These are phyloP conservation scores for Melieria crassipennis DNA, from an alignment of 2,888 invertebrate species.

Conservation along the genomic window DNA sequence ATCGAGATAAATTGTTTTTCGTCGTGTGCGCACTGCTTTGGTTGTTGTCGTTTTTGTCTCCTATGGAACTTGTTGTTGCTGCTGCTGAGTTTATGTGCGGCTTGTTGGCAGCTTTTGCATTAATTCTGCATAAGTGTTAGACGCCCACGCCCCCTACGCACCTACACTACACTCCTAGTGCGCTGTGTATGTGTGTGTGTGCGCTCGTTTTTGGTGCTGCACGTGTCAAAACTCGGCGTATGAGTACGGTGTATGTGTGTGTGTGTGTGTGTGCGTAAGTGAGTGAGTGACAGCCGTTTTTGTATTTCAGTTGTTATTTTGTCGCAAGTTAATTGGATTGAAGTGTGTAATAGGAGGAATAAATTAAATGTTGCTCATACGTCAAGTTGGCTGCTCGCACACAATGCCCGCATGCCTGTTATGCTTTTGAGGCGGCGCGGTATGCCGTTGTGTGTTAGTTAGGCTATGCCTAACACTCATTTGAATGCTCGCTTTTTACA, in stretches of 20 bases:
- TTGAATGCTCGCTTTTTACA: background rate
- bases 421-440: background rate
- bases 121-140: too few species aligned
- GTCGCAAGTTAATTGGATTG: conserved; percentile 4
- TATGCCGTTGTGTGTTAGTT: background rate
- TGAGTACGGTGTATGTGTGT: background rate
- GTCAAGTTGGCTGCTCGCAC: background rate
- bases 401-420: too few species aligned
- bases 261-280: too few species aligned
- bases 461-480: too few species aligned
- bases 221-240: background rate
- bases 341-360: conserved; percentile 8
- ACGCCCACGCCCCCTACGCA: too few species aligned
- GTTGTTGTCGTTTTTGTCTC: background rate
- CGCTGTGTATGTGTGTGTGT: too few species aligned
- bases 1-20: conserved; percentile 23
- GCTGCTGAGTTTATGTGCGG: too few species aligned
- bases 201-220: background rate
- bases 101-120: too few species aligned
- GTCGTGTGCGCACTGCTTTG: background rate
- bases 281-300: too few species aligned
- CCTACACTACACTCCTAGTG: too few species aligned
- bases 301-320: background rate
- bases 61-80: too few species aligned
- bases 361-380: conserved; percentile 22